Evolutionary conservation across 2,888 invertebrate genomes (phyloP), one percentile per base, ranked within the genome.

Genomic region (Dioctria rufipes): DNA sequence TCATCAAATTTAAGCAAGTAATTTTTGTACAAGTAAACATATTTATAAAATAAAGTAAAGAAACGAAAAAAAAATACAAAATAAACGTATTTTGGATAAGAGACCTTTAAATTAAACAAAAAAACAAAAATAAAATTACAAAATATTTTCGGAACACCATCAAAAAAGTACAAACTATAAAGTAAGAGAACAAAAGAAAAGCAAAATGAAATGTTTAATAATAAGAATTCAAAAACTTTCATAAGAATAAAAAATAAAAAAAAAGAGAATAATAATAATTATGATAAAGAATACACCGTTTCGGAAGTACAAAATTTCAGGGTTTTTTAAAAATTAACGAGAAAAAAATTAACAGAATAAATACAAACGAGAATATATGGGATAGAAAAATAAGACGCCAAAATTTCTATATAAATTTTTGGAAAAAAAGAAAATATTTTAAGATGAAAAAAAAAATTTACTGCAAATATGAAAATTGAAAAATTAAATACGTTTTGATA

Each of bases 281-380:
- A 73, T n/a, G 58, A 51, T 54, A 54, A 78, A 54, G 39, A 65
- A 78, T 66, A 54, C 65, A 78, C 67, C 65, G 61, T 79, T 81
- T 82, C 75, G 73, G 80, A 82, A 82, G 82, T 82, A 82, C 82
- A 82, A 82, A 82, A 82, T 75, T 82, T 82, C 82, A 82, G 82
- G 82, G 82, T 82, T 82, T 82, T 80, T 71, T 81, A 78, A 78
- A 54, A 60, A 25, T 25, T 25, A 25, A 67, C 75, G 60, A 66
- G 73, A 79, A 61, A 80, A 77, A 77, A 69, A 78, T 63, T 60
- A 49, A 58, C 40, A 78, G 78, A 67, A 65, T 60, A 78, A 65
- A 66, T 75, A 54, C 25, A 25, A 25, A 25, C 2, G 25, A 25
- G 25, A 25, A 77, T 37, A 78, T 37, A 78, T 40, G 40, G 25